phyloP scores from a whole-genome alignment of 2,113 vertebrate genomes.

The Callaeas wilsoni region DNA sequence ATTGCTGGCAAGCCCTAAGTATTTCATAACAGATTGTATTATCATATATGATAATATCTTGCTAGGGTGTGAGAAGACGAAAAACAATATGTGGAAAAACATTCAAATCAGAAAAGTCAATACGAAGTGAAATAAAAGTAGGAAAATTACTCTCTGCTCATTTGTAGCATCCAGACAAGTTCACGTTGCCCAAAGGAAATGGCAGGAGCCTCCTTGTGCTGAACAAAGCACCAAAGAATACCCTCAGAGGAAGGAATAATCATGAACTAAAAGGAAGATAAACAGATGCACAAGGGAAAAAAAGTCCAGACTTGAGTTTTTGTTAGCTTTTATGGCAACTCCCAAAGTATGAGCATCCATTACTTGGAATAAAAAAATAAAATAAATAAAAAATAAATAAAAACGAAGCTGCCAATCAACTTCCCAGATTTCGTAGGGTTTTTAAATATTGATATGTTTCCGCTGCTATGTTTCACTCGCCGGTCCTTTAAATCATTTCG shows the following conservation, averaged over 20 bases:
- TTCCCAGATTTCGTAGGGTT: neutral
- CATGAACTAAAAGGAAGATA: neutral
- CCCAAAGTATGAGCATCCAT: neutral
- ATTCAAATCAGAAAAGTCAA: neutral
- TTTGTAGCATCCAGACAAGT: neutral
- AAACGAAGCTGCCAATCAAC: neutral
- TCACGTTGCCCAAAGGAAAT: neutral
- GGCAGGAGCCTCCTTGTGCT: neutral
- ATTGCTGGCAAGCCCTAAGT: neutral
- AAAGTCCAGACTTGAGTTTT: neutral
- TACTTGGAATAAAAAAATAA: neutral
- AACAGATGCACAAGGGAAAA: neutral
- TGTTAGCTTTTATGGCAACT: neutral
- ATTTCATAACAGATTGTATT: constrained; percentile 27
- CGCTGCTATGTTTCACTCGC: neutral
- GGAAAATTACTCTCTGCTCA: neutral
- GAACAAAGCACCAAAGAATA: constrained; percentile 2
- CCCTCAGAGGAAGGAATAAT: neutral
- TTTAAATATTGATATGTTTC: neutral
- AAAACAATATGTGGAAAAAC: constrained; percentile 23
- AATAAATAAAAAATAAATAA: neutral
- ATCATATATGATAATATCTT: constrained; percentile 13
- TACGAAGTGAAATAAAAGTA: neutral
- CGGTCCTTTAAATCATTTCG: constrained; percentile 9
- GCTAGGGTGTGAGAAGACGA: neutral